Evolutionary conservation across 2,797 vertebrate genomes (phyloP), one percentile per base, ranked within the genome.

Genomic region (Poecilia wingei): DNA sequence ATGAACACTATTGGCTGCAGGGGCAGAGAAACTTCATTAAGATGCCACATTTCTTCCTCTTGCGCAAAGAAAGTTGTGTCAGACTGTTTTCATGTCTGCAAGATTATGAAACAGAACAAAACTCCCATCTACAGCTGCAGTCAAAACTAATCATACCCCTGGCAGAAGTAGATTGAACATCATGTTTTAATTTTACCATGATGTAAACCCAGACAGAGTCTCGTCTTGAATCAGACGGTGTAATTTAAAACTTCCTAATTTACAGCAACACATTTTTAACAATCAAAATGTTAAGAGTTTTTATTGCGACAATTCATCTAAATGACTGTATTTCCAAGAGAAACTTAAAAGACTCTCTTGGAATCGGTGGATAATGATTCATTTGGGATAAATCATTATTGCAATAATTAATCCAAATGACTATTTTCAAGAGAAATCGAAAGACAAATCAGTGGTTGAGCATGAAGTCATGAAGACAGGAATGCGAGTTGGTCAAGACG

Each of bases 1-100:
- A 6, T 2, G 64, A 28, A 18, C 28, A 49, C 70, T 49, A 18
- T 18, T 72, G 66, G 51, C 66, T 77, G 73, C 78, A 73, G 43
- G 85, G 76, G 79, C 86, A 87, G 74, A 31, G 14, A 57, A 41
- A 39, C 72, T 79, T 72, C 66, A 74, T 74, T 51, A 78, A 75
- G 59, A 76, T 18, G 80, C 82, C 80, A 45, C 84, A 84, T 77
- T 75, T 82, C 81, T 83, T 85, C 79, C 85, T 66, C 66, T 88
- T 84, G 9, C 6, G 74, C 77, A 82, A 85, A 78, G 53, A 86
- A 66, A 66, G 76, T 79, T 83, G 85, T 85, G 83, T 81, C 77
- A 88, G 39, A 80, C 6, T 12, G 79, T 87, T 86, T 82, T 81
- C 28, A 73, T 84, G 20, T 76, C 45, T 51, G 45, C 49, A 68